These are phyloP conservation scores for Terrapene triunguis DNA, from an alignment of 2,113 vertebrate species.

Conservation along the genomic window DNA sequence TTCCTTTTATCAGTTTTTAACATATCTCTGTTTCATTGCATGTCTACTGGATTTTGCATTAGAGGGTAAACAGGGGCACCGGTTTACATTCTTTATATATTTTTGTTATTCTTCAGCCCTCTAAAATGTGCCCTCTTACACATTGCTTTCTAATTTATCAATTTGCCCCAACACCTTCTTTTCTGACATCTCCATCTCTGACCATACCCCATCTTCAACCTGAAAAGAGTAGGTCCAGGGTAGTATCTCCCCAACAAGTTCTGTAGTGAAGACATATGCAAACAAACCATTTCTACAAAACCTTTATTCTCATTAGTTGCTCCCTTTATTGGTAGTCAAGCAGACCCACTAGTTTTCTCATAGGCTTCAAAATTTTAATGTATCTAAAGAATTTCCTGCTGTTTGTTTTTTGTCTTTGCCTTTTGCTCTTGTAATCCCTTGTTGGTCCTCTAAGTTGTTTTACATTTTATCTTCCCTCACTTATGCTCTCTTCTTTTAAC, in stretches of 20 bases:
- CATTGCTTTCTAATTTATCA: neutral
- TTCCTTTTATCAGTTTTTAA: neutral
- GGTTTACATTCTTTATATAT: too few relatives aligned
- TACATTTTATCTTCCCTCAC: conserved; percentile 12
- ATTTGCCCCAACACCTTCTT: neutral
- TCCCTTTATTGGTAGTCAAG: neutral
- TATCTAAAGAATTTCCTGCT: neutral
- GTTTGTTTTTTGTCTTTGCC: neutral
- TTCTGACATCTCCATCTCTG: neutral
- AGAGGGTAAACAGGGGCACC: neutral
- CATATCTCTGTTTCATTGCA: neutral
- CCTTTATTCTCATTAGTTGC: neutral
- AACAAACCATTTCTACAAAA: neutral
- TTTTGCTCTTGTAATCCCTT: neutral
- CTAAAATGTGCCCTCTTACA: neutral
- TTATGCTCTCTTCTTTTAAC: neutral
- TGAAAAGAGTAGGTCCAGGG: neutral
- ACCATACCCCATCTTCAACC: neutral
- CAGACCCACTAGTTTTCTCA: neutral
- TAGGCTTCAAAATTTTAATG: neutral
- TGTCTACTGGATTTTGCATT: neutral
- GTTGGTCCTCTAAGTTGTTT: neutral
- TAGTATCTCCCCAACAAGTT: neutral
- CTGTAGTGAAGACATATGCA: neutral
- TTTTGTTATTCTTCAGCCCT: neutral